Evolutionary conservation across 2,113 vertebrate species (phyloP).

Genomic region (Leuciscus idus): DNA sequence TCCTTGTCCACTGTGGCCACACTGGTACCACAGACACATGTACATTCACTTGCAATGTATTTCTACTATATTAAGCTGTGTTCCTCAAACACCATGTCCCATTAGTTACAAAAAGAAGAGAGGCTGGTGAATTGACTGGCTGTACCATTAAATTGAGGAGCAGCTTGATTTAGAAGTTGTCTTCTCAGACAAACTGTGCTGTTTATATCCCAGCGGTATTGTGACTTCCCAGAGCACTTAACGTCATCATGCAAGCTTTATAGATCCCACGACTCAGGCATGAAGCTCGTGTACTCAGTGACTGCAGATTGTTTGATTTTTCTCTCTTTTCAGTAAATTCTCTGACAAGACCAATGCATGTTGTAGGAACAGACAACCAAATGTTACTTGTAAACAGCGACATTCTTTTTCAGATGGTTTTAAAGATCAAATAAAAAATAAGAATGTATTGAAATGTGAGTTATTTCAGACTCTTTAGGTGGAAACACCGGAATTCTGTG

Average conservation of each 20-base stretch:
- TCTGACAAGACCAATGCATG: background rate
- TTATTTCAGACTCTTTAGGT: no score
- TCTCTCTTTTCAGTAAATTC: slow-evolving; percentile 11
- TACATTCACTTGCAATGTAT: background rate
- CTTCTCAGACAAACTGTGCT: background rate
- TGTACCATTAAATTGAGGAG: background rate
- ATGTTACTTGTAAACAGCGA: background rate
- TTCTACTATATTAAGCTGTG: slow-evolving; percentile 5
- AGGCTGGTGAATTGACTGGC: background rate
- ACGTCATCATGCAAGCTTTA: background rate
- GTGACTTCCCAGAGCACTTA: background rate
- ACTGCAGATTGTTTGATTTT: background rate
- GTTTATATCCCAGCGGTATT: background rate
- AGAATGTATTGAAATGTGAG: background rate
- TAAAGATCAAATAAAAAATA: background rate
- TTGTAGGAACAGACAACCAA: background rate
- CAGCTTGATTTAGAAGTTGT: background rate
- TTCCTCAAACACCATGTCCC: slow-evolving; percentile 5
- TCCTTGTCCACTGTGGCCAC: background rate
- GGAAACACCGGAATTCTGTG: no score
- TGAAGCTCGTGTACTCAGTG: background rate
- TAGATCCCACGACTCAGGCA: background rate
- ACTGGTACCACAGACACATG: slow-evolving; percentile 8
- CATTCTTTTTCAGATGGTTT: background rate
- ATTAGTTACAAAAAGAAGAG: slow-evolving; percentile 45